Evolutionary conservation across 2,797 vertebrate genomes (phyloP), one percentile per base, ranked within the genome.

Genomic region (Spondyliosoma cantharus): DNA sequence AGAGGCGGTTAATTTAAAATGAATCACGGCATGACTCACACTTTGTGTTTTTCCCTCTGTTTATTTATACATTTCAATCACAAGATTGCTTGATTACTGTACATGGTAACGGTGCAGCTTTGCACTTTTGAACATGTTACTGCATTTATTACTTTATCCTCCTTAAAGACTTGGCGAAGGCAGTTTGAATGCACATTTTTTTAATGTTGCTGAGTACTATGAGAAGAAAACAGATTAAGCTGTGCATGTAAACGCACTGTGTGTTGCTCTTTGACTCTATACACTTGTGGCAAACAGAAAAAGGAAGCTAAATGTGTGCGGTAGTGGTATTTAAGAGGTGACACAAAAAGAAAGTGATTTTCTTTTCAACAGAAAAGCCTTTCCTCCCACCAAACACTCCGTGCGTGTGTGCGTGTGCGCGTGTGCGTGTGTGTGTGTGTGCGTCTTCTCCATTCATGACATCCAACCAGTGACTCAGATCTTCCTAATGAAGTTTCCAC

Each of bases 401-500:
- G 32, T 60, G 2, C 29, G 22, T 74, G 56, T 50, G 16, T 84
- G 61, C 72, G 45, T 57, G 13, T 27, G 20, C 32, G 48, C 52
- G 17, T 60, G 32, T 45, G 3, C 37, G 20, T 46, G 48, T 59
- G 17, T 60, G 32, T 45, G 3, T 46, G 20, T 63, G 52, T 9
- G 50, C 63, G 22, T 62, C 53, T 58, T 50, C 42, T 46, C 22
- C 50, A 61, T 62, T 74, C 43, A 27, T 87, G 89, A 87, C 74
- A 61, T 79, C 43, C 19, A 48, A 52, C 54, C 53, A 14, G 80
- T 91, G 90, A 91, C 63, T 92, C 88, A 90, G 73, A 72, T 27
- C 60, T 60, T 73, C 76, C 64, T 85, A 89, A 91, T 88, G 76
- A 89, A 90, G 87, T 86, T 90, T 90, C 89, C 83, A 81, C 68